Base-by-base conservation (phyloP, 2,797 vertebrate genomes). In the Anabacerthia variegaticeps region DNA sequence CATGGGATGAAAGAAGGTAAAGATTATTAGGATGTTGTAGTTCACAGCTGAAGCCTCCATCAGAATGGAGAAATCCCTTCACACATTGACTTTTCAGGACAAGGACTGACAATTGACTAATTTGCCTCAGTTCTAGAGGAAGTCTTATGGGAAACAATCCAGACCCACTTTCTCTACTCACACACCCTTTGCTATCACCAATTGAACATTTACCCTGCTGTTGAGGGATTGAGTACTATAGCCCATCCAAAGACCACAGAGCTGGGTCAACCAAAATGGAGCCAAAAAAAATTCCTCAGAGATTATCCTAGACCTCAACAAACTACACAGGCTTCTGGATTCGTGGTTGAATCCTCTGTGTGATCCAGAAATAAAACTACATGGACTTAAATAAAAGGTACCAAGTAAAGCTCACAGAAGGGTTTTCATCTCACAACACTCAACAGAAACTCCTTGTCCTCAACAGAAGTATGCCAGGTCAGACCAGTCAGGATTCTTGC, bases 401-500 rank as follows among this genome's bases (percentile, higher is more conserved):
- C 12, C 36, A 74, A 67, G 17, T 13, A 52, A 89, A 82, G 34
- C 44, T 89, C 30, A 87, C 68, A 80, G 41, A 32, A 89, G 17
- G 9, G 19, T 79, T 92, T 91, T 88, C 46, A 75, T 71, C 37
- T 92, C 37, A 24, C 1, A 1, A 34, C 37, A 65, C 32, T 63
- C 71, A 62, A 79, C 23, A 91, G 92, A 75, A 77, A 74, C n/a
- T 71, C 52, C 36, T 39, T 68, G 51, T 66, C 66, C 67, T 69
- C 81, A 79, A 27, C 36, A 54, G 69, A 92, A 74, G 54, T 37
- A 65, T 4, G 9, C 51, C 63, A 74, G 88, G 81, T 95, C 94
- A 94, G 61, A 88, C 39, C 66, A 85, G 89, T 55, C 59, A 91
- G 67, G 74, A 88, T 79, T 91, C 67, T 90, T 73, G 14, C n/a